These are phyloP conservation scores for Adelges cooleyi DNA, from an alignment of 1,140 invertebrate genomes.

Conservation along the genomic window DNA sequence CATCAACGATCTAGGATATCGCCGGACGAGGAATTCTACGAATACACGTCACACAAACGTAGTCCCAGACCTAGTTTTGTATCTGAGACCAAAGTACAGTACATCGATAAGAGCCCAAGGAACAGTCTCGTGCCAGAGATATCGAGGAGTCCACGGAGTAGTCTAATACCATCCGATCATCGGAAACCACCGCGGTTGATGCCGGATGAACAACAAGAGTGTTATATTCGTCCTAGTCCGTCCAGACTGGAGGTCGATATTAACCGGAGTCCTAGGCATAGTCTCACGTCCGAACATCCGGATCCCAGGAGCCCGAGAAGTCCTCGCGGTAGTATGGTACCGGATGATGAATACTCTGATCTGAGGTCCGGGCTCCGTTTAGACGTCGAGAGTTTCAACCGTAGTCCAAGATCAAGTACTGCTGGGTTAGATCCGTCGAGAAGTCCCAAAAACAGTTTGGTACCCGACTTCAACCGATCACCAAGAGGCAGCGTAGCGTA, in stretches of 20 bases:
- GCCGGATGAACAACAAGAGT: conserved; percentile 7
- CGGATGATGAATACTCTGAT: conserved; percentile 41
- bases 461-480: conserved; percentile 39
- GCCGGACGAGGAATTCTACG: conserved; percentile 1
- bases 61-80: conserved; percentile 15
- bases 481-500: conserved; percentile 28
- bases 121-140: conserved; percentile 49
- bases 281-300: conserved; percentile 41
- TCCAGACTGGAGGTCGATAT: conserved; percentile 2
- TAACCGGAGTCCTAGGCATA: conserved; percentile 36
- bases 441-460: conserved; percentile 50
- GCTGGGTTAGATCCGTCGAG: conserved; percentile 38
- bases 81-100: conserved; percentile 19
- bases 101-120: conserved; percentile 43
- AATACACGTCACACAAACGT: background rate
- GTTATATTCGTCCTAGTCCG: background rate
- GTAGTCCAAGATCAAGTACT: conserved; percentile 31
- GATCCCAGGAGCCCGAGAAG: conserved; percentile 38
- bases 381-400: conserved; percentile 34
- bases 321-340: conserved; percentile 40
- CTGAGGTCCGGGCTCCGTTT: conserved; percentile 39
- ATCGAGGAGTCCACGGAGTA: conserved; percentile 46
- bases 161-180: conserved; percentile 42
- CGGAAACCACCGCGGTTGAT: conserved; percentile 9
- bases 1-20: background rate